phyloP scores from a whole-genome alignment of 2,113 vertebrate species.

The Phylloscopus whistleri region DNA sequence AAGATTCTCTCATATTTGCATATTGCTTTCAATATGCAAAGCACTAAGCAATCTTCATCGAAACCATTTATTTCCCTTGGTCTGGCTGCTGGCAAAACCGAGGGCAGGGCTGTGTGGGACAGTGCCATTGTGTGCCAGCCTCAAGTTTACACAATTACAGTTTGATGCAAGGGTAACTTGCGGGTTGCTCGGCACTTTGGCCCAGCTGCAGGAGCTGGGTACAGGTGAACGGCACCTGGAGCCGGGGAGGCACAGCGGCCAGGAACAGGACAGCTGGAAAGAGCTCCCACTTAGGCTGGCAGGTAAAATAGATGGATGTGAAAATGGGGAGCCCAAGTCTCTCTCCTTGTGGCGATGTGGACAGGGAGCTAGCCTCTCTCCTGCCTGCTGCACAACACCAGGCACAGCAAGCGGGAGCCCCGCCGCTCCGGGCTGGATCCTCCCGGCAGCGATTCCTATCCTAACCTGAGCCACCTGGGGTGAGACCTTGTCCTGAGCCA shows the following conservation, averaged over 20 bases:
- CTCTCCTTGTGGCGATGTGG: accelerated
- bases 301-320: not conserved
- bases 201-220: not conserved
- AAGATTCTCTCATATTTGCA: not conserved
- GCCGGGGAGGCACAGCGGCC: not conserved
- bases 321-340: accelerated
- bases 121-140: not conserved
- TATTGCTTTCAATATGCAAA: not conserved
- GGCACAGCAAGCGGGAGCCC: accelerated
- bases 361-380: too few species aligned
- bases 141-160: not conserved
- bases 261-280: not conserved
- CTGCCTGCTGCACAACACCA: accelerated
- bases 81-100: not conserved
- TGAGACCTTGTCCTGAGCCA: accelerated
- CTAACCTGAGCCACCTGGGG: accelerated
- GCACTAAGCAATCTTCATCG: not conserved
- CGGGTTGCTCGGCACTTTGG: not conserved
- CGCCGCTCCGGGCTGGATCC: accelerated
- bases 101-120: not conserved
- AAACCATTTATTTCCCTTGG: not conserved
- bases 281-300: not conserved
- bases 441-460: accelerated
- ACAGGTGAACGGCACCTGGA: not conserved
- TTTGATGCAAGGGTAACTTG: not conserved